These are phyloP conservation scores for Sphaerophoria taeniata DNA, from an alignment of 2,888 invertebrate genomes.

Conservation along the genomic window DNA sequence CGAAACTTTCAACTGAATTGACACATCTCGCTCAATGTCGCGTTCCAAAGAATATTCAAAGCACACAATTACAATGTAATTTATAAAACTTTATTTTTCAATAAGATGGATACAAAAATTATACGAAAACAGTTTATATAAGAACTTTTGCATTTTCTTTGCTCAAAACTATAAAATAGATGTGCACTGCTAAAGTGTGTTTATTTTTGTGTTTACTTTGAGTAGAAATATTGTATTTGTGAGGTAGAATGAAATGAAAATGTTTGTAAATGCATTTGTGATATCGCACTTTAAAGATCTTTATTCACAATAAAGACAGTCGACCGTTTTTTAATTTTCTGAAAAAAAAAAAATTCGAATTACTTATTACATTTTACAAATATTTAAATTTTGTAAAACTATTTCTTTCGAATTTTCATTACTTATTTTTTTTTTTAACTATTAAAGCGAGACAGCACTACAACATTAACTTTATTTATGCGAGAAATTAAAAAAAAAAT, in stretches of 20 bases:
- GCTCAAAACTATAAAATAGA: background rate
- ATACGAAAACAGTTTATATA: background rate
- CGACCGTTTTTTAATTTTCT: slow-evolving; percentile 11
- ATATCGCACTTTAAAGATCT: slow-evolving; percentile 45
- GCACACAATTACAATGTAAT: too few species aligned
- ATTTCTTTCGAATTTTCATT: background rate
- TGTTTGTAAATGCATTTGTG: background rate
- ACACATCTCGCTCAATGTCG: too few species aligned
- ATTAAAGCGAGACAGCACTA: slow-evolving; percentile 6
- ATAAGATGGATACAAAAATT: background rate
- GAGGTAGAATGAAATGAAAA: background rate
- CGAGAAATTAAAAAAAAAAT: background rate
- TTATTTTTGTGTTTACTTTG: background rate
- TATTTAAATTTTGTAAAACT: slow-evolving; percentile 3
- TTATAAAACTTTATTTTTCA: background rate
- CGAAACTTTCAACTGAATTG: too few species aligned
- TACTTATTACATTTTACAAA: slow-evolving; percentile 4
- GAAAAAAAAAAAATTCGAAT: background rate
- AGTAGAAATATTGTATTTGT: slow-evolving; percentile 2
- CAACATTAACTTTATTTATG: slow-evolving; percentile 1
- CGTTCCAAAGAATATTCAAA: too few species aligned
- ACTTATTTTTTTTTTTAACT: background rate
- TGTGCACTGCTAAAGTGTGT: background rate
- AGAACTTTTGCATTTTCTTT: background rate
- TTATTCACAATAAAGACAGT: slow-evolving; percentile 60